Evolutionary conservation across 1,140 invertebrate genomes (phyloP), one percentile per base, ranked within the genome.

Genomic region (Micrasema minimum): DNA sequence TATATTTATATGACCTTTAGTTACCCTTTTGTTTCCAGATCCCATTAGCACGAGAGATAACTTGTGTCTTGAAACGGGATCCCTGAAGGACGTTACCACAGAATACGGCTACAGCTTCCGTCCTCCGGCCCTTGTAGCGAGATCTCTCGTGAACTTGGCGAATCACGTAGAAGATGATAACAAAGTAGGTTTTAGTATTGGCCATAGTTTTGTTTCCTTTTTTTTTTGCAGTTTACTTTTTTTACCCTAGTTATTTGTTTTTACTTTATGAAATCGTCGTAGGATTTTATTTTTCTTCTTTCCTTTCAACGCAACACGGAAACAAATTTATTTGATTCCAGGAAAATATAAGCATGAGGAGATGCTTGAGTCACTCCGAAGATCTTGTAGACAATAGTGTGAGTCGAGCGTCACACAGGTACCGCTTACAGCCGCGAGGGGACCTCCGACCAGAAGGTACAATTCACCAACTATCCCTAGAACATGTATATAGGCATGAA

Each of bases 81-180:
- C 78, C n/a, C 76, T 78, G 35, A 77, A 79, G 65, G 67, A 69
- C 55, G 66, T 80, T 3, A 77, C 76, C 65, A 76, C 76, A n/a
- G 80, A 81, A 69, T 81, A 81, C 62, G 76, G 51, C 11, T 72
- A 77, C 57, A 74, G 76, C 35, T 80, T 72, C 41, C 45, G 55
- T 61, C 26, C 70, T 2, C 74, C 74, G 3, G 51, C 74, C 0
- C n/a, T 70, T 0, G 70, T 65, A 2, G 51, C 70, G 2, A 38
- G 70, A n/a, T 75, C 74, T 14, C 64, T 75, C n/a, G 64, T 71
- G 12, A 53, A 75, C 37, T 18, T 75, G 3, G 62, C 70, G 9
- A 51, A 53, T 18, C 37, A 45, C 22, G n/a, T 37, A 10, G 55
- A 62, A 10, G 45, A 72, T 37, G 65, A 68, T 16, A 75, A 31